Evolutionary conservation across 2,113 vertebrate species (phyloP).

Genomic region (Rhodinocichla rosea): DNA sequence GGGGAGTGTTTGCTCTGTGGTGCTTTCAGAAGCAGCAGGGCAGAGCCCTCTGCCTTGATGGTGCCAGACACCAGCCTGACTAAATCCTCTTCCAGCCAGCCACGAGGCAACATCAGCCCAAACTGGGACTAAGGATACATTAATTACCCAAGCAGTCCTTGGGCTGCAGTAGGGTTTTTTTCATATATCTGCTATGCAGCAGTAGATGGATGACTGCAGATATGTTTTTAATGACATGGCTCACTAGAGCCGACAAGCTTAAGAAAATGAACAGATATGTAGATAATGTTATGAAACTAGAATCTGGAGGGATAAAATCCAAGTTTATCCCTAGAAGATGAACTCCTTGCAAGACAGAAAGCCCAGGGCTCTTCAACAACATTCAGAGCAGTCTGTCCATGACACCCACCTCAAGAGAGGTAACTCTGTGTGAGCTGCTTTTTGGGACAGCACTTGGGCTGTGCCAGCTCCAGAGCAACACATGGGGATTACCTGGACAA

Average conservation of each 20-base stretch:
- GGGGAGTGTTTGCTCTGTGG: background rate
- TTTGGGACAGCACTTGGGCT: background rate
- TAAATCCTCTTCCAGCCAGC: background rate
- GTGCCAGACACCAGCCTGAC: background rate
- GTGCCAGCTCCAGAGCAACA: background rate
- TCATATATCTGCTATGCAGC: background rate
- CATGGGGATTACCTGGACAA: fast-evolving
- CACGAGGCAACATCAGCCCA: background rate
- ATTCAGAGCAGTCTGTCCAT: background rate
- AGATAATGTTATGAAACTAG: background rate
- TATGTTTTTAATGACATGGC: background rate
- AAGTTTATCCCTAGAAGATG: background rate
- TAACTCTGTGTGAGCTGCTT: background rate
- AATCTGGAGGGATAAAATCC: background rate
- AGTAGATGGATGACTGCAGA: background rate
- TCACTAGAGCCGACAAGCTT: background rate
- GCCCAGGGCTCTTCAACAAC: background rate
- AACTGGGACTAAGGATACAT: background rate
- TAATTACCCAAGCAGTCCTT: background rate
- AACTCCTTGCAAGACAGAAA: background rate
- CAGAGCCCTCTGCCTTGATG: background rate
- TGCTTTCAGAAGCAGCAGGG: background rate
- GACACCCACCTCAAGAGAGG: background rate
- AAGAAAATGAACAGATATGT: background rate
- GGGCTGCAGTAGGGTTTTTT: background rate